Evolutionary conservation across 2,888 invertebrate genomes (phyloP).

Genomic region (Terebella lapidaria): DNA sequence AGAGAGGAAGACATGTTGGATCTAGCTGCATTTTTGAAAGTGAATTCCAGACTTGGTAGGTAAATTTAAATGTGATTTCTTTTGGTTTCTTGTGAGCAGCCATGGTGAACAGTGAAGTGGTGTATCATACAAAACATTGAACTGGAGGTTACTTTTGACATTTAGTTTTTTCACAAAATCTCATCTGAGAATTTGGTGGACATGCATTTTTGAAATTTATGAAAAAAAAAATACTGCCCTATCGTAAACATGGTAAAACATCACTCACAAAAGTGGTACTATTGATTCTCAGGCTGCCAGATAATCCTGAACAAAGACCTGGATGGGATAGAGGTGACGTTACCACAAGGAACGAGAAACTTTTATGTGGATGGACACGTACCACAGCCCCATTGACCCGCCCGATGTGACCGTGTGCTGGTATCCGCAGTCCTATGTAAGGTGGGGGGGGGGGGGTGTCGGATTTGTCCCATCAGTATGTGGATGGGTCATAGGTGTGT

Average conservation of each 20-base stretch:
- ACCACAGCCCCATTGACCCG: conserved; percentile 78
- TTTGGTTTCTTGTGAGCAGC: too few relatives aligned
- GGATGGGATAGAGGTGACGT: conserved; percentile 47
- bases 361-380: conserved; percentile 86
- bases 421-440: too few relatives aligned
- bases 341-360: conserved; percentile 50
- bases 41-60: conserved; percentile 84
- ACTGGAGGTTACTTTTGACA: too few relatives aligned
- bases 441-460: too few relatives aligned
- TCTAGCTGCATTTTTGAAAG: conserved; percentile 90
- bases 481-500: too few relatives aligned
- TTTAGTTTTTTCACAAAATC: too few relatives aligned
- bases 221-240: neutral
- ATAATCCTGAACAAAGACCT: conserved; percentile 49
- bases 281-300: conserved; percentile 50
- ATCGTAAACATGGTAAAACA: too few relatives aligned
- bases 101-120: too few relatives aligned
- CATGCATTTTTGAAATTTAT: neutral
- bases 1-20: conserved; percentile 96
- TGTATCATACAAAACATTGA: too few relatives aligned
- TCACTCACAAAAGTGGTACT: too few relatives aligned
- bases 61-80: neutral
- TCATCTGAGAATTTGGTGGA: too few relatives aligned
- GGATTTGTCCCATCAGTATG: too few relatives aligned
- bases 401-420: neutral